Conservation (phyloP, 2,113 vertebrate species). For the Hipposideros armiger region DNA sequence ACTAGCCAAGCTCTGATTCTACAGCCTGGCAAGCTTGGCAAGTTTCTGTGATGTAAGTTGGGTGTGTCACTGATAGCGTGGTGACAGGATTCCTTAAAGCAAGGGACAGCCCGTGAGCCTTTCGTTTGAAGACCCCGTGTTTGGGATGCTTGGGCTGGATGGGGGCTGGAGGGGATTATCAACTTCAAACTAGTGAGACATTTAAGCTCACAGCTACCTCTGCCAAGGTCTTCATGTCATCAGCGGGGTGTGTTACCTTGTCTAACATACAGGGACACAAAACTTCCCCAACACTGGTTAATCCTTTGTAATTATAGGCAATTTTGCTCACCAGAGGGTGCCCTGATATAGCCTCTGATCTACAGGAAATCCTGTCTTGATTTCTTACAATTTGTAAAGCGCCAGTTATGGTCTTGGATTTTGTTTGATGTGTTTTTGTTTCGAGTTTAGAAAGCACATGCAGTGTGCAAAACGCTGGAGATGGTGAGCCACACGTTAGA, state of each 20-base stretch:
- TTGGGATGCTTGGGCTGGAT: background rate
- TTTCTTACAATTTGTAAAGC: background rate
- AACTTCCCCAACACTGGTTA: background rate
- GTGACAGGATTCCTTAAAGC: background rate
- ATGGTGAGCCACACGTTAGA: background rate
- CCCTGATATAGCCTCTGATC: background rate
- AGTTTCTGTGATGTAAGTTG: background rate
- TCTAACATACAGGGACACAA: background rate
- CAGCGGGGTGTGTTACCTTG: background rate
- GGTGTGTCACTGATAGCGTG: background rate
- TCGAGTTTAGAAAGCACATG: background rate
- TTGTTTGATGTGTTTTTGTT: background rate
- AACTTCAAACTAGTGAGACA: background rate
- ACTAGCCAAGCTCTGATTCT: no score
- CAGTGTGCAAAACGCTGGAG: background rate
- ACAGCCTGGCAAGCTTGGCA: background rate
- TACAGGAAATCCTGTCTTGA: background rate
- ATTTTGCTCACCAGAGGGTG: background rate
- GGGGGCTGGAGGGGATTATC: background rate
- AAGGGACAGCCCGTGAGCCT: background rate
- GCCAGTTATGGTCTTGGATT: background rate
- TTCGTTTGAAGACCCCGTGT: background rate
- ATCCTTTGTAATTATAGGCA: background rate
- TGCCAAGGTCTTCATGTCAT: background rate
- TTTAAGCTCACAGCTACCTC: background rate